Evolutionary conservation across 1,140 invertebrate species (phyloP).

Genomic region (Drosophila auraria): DNA sequence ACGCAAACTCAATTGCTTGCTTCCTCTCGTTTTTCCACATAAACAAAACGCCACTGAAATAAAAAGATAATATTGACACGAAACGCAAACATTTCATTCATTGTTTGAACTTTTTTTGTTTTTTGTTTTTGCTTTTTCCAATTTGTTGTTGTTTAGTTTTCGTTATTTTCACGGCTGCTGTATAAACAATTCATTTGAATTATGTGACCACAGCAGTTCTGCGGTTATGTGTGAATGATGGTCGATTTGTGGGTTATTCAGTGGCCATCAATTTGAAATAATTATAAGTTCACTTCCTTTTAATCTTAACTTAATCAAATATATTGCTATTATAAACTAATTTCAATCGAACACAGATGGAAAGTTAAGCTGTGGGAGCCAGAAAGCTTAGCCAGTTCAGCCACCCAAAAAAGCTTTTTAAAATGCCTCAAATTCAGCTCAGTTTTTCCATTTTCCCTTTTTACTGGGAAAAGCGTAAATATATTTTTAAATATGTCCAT

Average conservation of each 20-base stretch:
- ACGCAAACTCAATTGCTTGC: slow-evolving; percentile 56
- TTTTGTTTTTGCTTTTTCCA: slow-evolving; percentile 17
- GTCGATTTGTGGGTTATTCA: slow-evolving; percentile 24
- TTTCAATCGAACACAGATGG: background rate
- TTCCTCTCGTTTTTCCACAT: slow-evolving; percentile 56
- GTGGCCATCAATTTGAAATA: slow-evolving; percentile 16
- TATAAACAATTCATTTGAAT: slow-evolving; percentile 52
- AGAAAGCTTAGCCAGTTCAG: slow-evolving; percentile 36
- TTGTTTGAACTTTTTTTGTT: slow-evolving; percentile 58
- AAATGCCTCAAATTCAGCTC: background rate
- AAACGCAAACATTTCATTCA: slow-evolving; percentile 80
- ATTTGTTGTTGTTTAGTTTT: slow-evolving; percentile 41
- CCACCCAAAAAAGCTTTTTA: slow-evolving; percentile 27
- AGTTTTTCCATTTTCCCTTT: background rate
- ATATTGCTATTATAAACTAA: slow-evolving; percentile 3
- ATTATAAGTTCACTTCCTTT: slow-evolving; percentile 24
- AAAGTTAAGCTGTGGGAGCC: background rate
- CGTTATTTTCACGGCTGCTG: slow-evolving; percentile 20
- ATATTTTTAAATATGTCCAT: background rate
- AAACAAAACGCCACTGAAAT: slow-evolving; percentile 65
- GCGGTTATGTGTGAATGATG: slow-evolving; percentile 38
- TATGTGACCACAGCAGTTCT: slow-evolving; percentile 33
- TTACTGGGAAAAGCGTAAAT: background rate
- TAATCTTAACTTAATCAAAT: slow-evolving; percentile 6
- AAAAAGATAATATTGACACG: slow-evolving; percentile 77